Percentiles rank a stretch among this genome's conserved stretches.
Conservation (phyloP, 2,888 invertebrate genomes). For the Drosophila multiciliata region DNA sequence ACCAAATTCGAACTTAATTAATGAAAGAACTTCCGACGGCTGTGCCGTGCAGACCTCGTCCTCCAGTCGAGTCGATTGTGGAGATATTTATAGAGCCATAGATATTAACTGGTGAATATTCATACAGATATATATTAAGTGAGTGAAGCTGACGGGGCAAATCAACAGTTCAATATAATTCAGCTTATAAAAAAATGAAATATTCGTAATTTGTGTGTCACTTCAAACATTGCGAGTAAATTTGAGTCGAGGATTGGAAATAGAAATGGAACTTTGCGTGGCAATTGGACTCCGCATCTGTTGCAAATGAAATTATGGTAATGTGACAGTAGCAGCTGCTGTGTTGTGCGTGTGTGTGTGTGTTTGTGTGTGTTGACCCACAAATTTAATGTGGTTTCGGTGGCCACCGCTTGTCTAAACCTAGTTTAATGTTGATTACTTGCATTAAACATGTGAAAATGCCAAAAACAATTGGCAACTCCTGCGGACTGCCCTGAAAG, state of each 20-base stretch:
- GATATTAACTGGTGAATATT: conserved; percentile 72
- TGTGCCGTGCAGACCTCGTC: conserved; percentile 13
- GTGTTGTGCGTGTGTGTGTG: conserved; percentile 13
- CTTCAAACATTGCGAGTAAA: conserved; percentile 3
- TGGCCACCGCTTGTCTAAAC: conserved; percentile 60
- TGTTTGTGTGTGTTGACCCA: conserved; percentile 55
- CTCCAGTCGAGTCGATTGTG: neutral
- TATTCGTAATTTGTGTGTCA: conserved; percentile 53
- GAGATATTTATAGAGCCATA: conserved; percentile 56
- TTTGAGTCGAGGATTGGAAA: neutral
- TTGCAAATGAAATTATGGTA: conserved; percentile 79
- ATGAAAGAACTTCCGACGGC: conserved; percentile 55
- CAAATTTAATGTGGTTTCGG: conserved; percentile 42
- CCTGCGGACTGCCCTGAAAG: conserved; percentile 37
- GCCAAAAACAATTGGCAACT: conserved; percentile 47
- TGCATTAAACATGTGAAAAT: conserved; percentile 75
- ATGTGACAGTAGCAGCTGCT: conserved; percentile 68
- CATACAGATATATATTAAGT: conserved; percentile 35
- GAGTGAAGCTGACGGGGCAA: conserved; percentile 60
- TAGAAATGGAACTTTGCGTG: conserved; percentile 16
- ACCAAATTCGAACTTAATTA: conserved; percentile 69
- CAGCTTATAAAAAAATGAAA: conserved; percentile 65
- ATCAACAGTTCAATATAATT: conserved; percentile 71
- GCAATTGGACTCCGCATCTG: conserved; percentile 60
- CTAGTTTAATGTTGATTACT: conserved; percentile 77